phyloP scores from a whole-genome alignment of 2,888 invertebrate species.

The Hyles lineata region DNA sequence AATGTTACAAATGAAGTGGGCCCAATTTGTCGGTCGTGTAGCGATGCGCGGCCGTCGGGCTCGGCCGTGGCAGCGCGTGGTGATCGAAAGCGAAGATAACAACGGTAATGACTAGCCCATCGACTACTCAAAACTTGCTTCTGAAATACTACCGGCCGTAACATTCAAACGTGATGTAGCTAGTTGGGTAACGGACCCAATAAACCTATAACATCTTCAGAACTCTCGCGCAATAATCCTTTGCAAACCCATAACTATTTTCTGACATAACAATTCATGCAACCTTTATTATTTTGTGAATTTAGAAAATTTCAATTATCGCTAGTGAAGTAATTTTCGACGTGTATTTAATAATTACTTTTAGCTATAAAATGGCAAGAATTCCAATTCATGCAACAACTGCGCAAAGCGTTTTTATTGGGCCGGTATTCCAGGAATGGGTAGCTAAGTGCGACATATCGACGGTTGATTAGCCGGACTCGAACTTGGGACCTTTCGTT shows the following conservation, averaged over 20 bases:
- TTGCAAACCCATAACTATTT: background rate
- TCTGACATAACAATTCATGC: background rate
- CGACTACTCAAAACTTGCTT: constrained; percentile 60
- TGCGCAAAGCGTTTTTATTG: constrained; percentile 1
- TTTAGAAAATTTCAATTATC: background rate
- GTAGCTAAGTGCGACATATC: constrained; percentile 59
- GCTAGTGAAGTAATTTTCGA: constrained; percentile 1
- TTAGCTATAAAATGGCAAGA: constrained; percentile 10
- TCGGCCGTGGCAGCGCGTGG: constrained; percentile 54
- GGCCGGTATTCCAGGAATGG: constrained; percentile 57
- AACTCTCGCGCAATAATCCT: background rate
- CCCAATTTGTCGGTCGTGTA: constrained; percentile 57
- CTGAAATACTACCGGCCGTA: constrained; percentile 40
- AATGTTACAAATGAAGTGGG: constrained; percentile 51
- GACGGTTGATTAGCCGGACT: constrained; percentile 70
- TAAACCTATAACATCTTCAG: background rate
- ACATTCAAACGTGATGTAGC: constrained; percentile 21
- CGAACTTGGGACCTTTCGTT: constrained; percentile 73
- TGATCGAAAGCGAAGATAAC: constrained; percentile 68
- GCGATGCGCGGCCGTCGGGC: constrained; percentile 45
- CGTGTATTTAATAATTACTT: background rate
- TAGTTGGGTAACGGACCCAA: background rate
- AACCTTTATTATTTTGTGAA: background rate
- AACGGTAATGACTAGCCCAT: constrained; percentile 63
- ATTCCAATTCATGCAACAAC: constrained; percentile 5